A percentile compares a stretch with the other conserved stretches of the same genome.
phyloP scores from a whole-genome alignment of 2,113 vertebrate species.

The Balaenoptera acutorostrata region DNA sequence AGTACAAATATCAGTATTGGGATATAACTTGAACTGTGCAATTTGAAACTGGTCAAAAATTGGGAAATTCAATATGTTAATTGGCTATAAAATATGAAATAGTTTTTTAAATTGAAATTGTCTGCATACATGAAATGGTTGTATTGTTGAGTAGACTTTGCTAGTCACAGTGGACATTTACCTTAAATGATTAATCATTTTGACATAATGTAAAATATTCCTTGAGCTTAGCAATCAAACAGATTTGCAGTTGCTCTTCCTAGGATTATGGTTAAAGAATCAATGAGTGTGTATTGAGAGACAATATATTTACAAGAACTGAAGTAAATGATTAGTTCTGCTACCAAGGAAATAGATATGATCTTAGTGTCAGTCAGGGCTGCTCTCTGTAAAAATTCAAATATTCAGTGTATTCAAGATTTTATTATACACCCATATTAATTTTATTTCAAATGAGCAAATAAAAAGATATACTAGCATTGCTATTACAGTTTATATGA shows the following conservation, averaged over 20 bases:
- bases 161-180: background rate
- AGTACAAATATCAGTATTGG: background rate
- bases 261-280: background rate
- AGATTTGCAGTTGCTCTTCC: background rate
- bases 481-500: background rate
- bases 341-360: background rate
- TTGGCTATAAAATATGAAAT: background rate
- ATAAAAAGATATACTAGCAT: background rate
- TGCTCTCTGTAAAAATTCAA: background rate
- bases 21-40: background rate
- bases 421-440: background rate
- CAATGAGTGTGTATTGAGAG: background rate
- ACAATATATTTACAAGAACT: background rate
- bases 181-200: slow-evolving; percentile 24
- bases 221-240: background rate
- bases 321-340: background rate
- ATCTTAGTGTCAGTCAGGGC: background rate
- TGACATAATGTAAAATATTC: background rate
- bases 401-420: background rate
- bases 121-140: background rate
- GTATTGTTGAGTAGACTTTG: background rate
- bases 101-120: background rate
- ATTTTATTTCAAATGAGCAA: slow-evolving; percentile 34
- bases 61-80: background rate
- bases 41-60: background rate